Evolutionary conservation across 2,888 invertebrate species (phyloP).

Genomic region (Pollenia labialis): DNA sequence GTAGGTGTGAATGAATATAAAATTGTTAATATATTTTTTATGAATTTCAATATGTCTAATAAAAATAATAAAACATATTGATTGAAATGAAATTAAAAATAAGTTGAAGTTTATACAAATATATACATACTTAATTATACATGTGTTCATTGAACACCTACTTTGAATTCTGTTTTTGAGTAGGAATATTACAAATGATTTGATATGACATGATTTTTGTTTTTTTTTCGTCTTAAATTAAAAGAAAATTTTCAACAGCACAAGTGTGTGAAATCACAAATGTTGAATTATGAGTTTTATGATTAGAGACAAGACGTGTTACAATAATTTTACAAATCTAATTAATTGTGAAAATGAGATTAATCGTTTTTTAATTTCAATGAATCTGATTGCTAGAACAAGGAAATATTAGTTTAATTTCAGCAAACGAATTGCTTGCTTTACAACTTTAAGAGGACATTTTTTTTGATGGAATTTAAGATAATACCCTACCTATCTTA

Average conservation of each 20-base stretch:
- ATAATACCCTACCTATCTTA: too few species aligned
- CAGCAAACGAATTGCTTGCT: too few species aligned
- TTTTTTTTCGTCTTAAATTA: not conserved
- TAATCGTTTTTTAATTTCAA: too few species aligned
- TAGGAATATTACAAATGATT: not conserved
- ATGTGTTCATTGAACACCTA: not conserved
- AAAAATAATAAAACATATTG: not conserved
- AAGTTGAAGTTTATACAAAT: too few species aligned
- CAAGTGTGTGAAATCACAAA: not conserved
- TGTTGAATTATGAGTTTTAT: not conserved
- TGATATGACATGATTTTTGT: not conserved
- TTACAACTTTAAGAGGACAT: too few species aligned
- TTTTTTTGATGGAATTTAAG: too few species aligned
- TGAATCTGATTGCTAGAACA: too few species aligned
- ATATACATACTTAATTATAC: not conserved
- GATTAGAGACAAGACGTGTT: not conserved
- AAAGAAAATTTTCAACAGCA: not conserved
- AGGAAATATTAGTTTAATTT: too few species aligned
- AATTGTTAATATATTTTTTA: not conserved
- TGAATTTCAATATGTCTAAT: too few species aligned
- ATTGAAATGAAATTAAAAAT: not conserved
- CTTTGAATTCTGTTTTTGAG: not conserved
- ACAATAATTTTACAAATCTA: not conserved
- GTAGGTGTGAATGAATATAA: slow-evolving; percentile 28
- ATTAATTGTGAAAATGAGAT: too few species aligned